Base-by-base conservation (phyloP, 2,888 invertebrate species). In the Brachyopa scutellaris region DNA sequence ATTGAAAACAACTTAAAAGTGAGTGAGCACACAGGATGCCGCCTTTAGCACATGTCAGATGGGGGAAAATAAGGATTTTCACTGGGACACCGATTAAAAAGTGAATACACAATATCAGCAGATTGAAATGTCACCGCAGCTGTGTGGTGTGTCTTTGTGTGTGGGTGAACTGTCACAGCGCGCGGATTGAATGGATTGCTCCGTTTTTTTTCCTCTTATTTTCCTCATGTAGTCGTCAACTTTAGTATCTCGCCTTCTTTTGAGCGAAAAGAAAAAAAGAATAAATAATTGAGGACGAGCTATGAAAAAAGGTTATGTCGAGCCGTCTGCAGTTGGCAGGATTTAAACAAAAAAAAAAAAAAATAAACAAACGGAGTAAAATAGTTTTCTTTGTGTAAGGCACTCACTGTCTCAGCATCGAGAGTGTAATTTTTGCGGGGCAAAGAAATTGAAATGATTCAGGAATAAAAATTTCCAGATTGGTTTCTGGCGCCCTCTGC, bases 111-210 rank as follows among this genome's bases (percentile, higher is more conserved):
- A n/a, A 29, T 70, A 62, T 62, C 70, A 62, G 33, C 53, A 62
- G 55, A 73, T 29, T 49, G 33, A 8, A 9, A 49, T 66, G 36
- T 21, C 31, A 40, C 17, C 57, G 26, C 42, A 45, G 26, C 36
- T 40, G 36, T 53, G 11, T 42, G 36, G n/a, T n/a, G n/a, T n/a
- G n/a, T n/a, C n/a, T n/a, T n/a, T 33, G 53, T 11, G 31, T 15
- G 57, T 55, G 17, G 7, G 23, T 47, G 23, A 66, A 38, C 23
- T 66, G 59, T 59, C 47, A 42, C 49, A 72, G 42, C 17, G 40
- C 36, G 19, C 40, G 62, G 57, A 64, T 78, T 64, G 57, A 64
- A 62, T 40, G 57, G 72, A 78, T 78, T 78, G 57, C 72, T 64
- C 42, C 72, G 51, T 21, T 72, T 45, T 53, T 51, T 31, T 70